These are phyloP conservation scores for Glyptemys insculpta DNA, from an alignment of 2,797 vertebrate genomes.

Conservation along the genomic window DNA sequence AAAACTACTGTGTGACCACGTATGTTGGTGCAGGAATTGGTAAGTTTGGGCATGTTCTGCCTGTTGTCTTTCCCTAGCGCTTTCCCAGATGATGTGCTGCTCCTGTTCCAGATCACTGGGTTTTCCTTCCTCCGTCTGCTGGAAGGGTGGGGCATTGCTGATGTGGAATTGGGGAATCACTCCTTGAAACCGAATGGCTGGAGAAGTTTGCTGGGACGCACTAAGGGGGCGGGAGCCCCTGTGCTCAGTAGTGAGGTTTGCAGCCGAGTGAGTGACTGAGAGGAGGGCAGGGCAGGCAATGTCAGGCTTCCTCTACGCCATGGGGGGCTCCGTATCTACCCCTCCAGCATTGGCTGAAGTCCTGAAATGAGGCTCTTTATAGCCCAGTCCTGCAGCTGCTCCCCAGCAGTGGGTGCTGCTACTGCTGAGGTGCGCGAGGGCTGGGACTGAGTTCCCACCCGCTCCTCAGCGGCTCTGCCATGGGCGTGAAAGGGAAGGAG, in stretches of 20 bases:
- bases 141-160: constrained; percentile 3
- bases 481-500: not conserved
- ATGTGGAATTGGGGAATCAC: not conserved
- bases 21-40: constrained; percentile 66
- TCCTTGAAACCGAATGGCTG: not conserved
- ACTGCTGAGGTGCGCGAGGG: too few species aligned
- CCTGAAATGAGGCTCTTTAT: not conserved
- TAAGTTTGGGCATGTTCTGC: constrained; percentile 37
- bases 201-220: too few species aligned
- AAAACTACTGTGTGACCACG: constrained; percentile 66
- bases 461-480: too few species aligned
- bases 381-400: fast-evolving
- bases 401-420: too few species aligned
- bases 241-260: not conserved
- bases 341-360: not conserved
- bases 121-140: not conserved
- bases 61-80: not conserved
- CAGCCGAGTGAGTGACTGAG: constrained; percentile 33
- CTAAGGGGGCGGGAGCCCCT: too few species aligned
- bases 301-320: not conserved
- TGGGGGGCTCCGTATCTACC: not conserved
- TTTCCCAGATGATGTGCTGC: not conserved
- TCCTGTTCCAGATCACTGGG: not conserved
- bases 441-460: too few species aligned
- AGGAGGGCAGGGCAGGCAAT: constrained; percentile 16